These are phyloP conservation scores for Drosophila limbata DNA, from an alignment of 2,888 invertebrate species.

Conservation along the genomic window DNA sequence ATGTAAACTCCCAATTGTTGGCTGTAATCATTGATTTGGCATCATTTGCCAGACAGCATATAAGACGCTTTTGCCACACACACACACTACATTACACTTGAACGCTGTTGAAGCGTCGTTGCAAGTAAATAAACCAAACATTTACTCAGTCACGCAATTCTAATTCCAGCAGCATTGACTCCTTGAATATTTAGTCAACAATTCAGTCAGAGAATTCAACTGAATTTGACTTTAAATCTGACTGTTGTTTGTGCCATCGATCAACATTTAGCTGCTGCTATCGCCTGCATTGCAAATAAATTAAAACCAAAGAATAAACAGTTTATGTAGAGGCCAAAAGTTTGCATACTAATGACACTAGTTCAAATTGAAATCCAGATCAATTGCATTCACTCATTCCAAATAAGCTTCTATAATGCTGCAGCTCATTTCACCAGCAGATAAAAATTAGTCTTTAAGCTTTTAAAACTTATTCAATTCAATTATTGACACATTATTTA, in stretches of 20 bases:
- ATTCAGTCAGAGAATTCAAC: conserved; percentile 4
- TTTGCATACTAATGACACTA: conserved; percentile 4
- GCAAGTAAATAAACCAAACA: conserved; percentile 34
- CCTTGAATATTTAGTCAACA: conserved; percentile 11
- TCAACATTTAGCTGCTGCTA: conserved; percentile 30
- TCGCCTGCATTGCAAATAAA: conserved; percentile 22
- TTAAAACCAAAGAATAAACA: conserved; percentile 20
- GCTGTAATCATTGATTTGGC: conserved; percentile 30
- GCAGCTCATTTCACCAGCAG: neutral
- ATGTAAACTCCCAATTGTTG: conserved; percentile 21
- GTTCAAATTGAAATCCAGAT: neutral
- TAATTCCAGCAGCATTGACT: conserved; percentile 10
- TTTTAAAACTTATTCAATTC: too few relatives aligned
- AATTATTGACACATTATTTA: neutral
- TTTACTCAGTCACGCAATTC: conserved; percentile 15
- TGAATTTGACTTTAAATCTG: conserved; percentile 6
- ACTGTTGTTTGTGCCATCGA: conserved; percentile 10
- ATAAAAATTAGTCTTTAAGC: neutral
- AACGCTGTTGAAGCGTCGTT: conserved; percentile 7
- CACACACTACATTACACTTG: conserved; percentile 4
- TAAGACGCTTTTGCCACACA: conserved; percentile 1
- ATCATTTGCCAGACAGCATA: conserved; percentile 8
- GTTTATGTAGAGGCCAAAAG: neutral
- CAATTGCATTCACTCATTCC: neutral
- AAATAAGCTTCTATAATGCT: neutral